A percentile compares a stretch with the other conserved stretches of the same genome.
These are phyloP conservation scores for Cecidostiba fungosa DNA, from an alignment of 2,888 invertebrate genomes.

Conservation along the genomic window DNA sequence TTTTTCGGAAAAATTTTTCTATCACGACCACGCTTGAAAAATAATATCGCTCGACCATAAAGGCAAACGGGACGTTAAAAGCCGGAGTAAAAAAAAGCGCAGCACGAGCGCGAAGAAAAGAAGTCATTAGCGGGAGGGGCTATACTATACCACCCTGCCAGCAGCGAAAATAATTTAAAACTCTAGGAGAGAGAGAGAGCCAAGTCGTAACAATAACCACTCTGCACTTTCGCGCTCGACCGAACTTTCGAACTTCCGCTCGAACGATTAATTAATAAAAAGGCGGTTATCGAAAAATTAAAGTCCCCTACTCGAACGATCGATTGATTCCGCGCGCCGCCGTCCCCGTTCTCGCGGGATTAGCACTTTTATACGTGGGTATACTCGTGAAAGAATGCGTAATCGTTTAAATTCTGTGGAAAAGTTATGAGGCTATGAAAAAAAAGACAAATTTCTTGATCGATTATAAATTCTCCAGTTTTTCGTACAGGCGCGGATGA, in stretches of 20 bases:
- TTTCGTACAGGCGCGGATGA: no score
- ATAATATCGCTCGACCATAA: background rate
- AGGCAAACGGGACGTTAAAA: background rate
- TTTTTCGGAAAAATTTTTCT: background rate
- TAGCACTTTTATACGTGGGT: background rate
- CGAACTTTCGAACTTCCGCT: conserved; percentile 26
- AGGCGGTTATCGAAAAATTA: conserved; percentile 59
- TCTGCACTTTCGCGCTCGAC: conserved; percentile 41
- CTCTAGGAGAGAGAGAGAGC: background rate
- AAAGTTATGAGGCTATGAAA: background rate
- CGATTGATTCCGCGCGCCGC: conserved; percentile 32
- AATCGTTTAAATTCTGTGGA: background rate
- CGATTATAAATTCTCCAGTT: background rate
- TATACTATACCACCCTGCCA: background rate
- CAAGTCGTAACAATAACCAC: conserved; percentile 55
- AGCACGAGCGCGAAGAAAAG: background rate
- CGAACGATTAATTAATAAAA: conserved; percentile 59
- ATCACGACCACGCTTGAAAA: background rate
- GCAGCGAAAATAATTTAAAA: conserved; percentile 59
- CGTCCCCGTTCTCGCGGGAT: background rate
- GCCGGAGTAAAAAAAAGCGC: background rate
- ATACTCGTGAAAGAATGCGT: background rate
- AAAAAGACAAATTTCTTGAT: no score
- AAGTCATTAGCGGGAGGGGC: conserved; percentile 32
- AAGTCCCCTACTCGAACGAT: conserved; percentile 30